phyloP scores from a whole-genome alignment of 2,113 vertebrate species.

The Oreochromis tanganicae region DNA sequence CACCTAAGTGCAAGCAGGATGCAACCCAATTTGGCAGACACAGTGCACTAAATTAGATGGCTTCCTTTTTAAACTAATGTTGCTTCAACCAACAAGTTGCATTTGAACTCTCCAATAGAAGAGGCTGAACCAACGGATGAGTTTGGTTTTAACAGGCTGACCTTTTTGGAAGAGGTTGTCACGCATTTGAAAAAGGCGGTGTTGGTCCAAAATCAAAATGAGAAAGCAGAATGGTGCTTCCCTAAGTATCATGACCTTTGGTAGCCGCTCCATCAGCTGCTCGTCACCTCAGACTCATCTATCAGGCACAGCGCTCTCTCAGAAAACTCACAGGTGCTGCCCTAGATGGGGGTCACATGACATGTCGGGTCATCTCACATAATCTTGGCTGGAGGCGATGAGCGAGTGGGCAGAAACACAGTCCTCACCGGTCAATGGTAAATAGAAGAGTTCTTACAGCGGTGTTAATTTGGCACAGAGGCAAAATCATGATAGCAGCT shows the following conservation, averaged over 20 bases:
- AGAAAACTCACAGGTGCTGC: constrained; percentile 57
- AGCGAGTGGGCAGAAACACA: constrained; percentile 34
- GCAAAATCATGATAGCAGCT: neutral
- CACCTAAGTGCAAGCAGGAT: constrained; percentile 31
- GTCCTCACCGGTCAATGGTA: constrained; percentile 16
- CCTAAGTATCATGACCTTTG: constrained; percentile 54
- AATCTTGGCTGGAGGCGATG: constrained; percentile 50
- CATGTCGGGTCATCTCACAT: constrained; percentile 57
- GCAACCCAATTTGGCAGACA: constrained; percentile 30
- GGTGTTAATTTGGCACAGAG: constrained; percentile 17
- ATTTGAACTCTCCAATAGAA: constrained; percentile 12
- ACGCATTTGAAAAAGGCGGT: constrained; percentile 42
- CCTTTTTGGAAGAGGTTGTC: constrained; percentile 45
- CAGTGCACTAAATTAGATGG: neutral
- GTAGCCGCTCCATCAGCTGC: constrained; percentile 56
- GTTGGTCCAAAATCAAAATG: constrained; percentile 50
- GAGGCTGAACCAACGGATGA: constrained; percentile 12
- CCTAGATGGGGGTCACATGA: constrained; percentile 50
- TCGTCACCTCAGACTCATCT: constrained; percentile 57
- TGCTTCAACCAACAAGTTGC: constrained; percentile 17
- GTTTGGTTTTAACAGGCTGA: constrained; percentile 28
- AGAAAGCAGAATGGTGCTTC: constrained; percentile 42
- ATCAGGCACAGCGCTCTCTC: constrained; percentile 35
- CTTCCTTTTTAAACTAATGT: neutral
- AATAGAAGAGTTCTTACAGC: constrained; percentile 34